Conservation (phyloP, 2,888 invertebrate species). For the Diarsia mendica region DNA sequence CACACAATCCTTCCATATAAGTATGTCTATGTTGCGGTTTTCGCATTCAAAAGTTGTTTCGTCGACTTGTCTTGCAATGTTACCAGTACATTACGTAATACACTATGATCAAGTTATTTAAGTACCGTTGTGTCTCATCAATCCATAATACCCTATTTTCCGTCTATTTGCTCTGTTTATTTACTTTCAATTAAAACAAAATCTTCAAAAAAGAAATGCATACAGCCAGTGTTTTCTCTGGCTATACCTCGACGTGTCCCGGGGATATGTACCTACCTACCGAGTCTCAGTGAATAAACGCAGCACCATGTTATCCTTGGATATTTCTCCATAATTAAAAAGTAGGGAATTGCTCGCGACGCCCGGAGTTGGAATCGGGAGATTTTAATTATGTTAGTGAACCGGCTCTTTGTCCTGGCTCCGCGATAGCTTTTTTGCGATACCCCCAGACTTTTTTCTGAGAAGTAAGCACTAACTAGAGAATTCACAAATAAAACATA, state of each 20-base stretch:
- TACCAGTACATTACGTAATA: background rate
- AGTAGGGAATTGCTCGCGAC: constrained; percentile 72
- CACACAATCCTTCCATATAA: no score
- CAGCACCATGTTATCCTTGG: constrained; percentile 62
- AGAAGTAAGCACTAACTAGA: constrained; percentile 74
- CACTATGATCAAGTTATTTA: background rate
- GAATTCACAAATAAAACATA: constrained; percentile 71
- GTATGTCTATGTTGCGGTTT: no score
- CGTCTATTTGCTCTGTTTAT: constrained; percentile 13
- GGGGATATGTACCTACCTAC: constrained; percentile 52
- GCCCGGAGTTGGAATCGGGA: constrained; percentile 72
- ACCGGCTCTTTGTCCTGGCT: constrained; percentile 73
- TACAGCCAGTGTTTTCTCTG: constrained; percentile 45
- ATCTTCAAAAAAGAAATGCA: constrained; percentile 36
- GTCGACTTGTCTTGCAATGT: no score
- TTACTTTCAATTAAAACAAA: constrained; percentile 40
- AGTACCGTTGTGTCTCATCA: background rate
- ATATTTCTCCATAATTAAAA: constrained; percentile 74
- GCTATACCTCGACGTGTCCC: constrained; percentile 50
- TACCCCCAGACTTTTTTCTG: constrained; percentile 73
- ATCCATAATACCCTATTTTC: background rate
- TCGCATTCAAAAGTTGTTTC: no score
- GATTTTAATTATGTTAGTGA: constrained; percentile 79
- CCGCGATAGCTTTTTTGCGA: constrained; percentile 75
- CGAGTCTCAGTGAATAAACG: constrained; percentile 56